Percentiles rank a stretch among this genome's conserved stretches.
phyloP scores from a whole-genome alignment of 2,113 vertebrate species.

The Anhinga rufa region DNA sequence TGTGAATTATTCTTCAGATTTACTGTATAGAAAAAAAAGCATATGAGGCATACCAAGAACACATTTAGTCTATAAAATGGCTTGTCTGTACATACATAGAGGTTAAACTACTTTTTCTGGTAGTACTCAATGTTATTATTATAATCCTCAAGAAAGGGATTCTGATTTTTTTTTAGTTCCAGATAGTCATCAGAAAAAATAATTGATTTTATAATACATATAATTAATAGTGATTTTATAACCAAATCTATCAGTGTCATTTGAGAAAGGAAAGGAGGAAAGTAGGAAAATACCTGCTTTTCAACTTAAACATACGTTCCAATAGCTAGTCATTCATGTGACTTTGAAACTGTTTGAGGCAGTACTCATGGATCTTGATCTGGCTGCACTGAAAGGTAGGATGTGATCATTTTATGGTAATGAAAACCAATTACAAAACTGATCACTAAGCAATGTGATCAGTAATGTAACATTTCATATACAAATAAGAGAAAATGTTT shows the following conservation, averaged over 20 bases:
- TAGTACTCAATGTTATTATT: not conserved
- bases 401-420: not conserved
- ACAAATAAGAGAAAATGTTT: not conserved
- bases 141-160: not conserved
- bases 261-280: not conserved
- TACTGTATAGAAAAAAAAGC: not conserved
- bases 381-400: not conserved
- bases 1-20: not conserved
- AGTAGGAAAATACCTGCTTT: not conserved
- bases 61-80: not conserved
- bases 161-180: not conserved
- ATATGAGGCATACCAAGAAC: not conserved
- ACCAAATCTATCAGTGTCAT: not conserved
- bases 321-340: not conserved
- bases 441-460: not conserved
- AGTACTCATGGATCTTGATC: not conserved
- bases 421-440: not conserved
- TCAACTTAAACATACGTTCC: not conserved
- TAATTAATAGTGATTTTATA: not conserved
- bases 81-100: not conserved
- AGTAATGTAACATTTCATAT: not conserved
- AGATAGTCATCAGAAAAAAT: not conserved
- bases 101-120: not conserved
- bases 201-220: not conserved
- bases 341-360: not conserved